Conservation (phyloP, 2,888 invertebrate genomes). For the Torymus aiolomorphi region DNA sequence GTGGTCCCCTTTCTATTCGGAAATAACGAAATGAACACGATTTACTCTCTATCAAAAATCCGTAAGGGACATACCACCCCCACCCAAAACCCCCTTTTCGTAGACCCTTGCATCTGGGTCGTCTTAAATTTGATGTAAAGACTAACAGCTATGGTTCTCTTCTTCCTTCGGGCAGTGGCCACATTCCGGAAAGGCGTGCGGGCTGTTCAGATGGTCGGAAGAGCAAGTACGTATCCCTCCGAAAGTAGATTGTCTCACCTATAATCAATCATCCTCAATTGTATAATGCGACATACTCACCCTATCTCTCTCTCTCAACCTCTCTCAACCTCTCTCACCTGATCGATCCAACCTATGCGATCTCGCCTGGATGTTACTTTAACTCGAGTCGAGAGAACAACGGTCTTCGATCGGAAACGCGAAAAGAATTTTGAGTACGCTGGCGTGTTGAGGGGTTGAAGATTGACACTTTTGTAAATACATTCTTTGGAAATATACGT, state of each 20-base stretch:
- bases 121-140: slow-evolving; percentile 69
- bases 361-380: not conserved
- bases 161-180: slow-evolving; percentile 88
- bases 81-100: slow-evolving; percentile 40
- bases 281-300: slow-evolving; percentile 23
- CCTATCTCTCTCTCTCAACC: not conserved
- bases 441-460: not conserved
- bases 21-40: too few species aligned
- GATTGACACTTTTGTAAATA: slow-evolving; percentile 16
- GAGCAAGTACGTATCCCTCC: slow-evolving; percentile 94
- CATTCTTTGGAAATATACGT: not conserved
- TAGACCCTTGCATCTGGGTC: slow-evolving; percentile 68
- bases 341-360: not conserved
- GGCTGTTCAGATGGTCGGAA: slow-evolving; percentile 98
- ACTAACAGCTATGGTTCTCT: slow-evolving; percentile 77
- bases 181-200: slow-evolving; percentile 99
- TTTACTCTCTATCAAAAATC: not conserved
- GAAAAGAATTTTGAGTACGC: too few species aligned
- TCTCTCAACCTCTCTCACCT: not conserved
- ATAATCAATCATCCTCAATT: slow-evolving; percentile 59
- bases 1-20: too few species aligned
- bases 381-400: not conserved
- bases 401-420: slow-evolving; percentile 41
- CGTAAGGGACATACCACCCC: not conserved
- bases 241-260: slow-evolving; percentile 75